Percentiles rank a stretch among this genome's conserved stretches.
phyloP scores from a whole-genome alignment of 1,140 invertebrate species.

The Cherax destructor region DNA sequence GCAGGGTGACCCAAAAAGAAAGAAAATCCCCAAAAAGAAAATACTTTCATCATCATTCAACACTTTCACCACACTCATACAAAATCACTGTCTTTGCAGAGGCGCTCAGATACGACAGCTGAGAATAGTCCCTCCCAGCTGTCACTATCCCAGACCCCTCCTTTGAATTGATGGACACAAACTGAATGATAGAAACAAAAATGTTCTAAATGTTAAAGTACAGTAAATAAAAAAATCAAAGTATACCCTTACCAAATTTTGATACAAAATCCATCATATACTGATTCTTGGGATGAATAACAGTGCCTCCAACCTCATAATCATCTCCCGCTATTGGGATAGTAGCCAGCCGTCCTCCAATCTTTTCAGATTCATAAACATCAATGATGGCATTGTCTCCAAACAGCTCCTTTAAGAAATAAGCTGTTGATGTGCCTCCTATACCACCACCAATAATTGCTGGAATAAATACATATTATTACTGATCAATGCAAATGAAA shows the following conservation, averaged over 20 bases:
- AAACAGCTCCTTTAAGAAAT: slow-evolving; percentile 79
- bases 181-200: too few species aligned
- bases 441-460: slow-evolving; percentile 82
- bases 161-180: too few species aligned
- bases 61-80: too few species aligned
- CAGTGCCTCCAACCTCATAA: slow-evolving; percentile 80
- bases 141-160: too few species aligned
- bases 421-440: slow-evolving; percentile 80
- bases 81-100: too few species aligned
- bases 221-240: background rate
- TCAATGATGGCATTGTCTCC: slow-evolving; percentile 77
- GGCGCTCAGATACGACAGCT: too few species aligned
- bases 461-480: slow-evolving; percentile 72
- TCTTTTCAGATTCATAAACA: slow-evolving; percentile 77
- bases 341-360: slow-evolving; percentile 80
- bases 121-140: too few species aligned
- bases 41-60: too few species aligned
- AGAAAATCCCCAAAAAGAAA: too few species aligned
- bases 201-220: too few species aligned
- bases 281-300: slow-evolving; percentile 80
- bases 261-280: slow-evolving; percentile 80
- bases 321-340: slow-evolving; percentile 76
- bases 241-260: slow-evolving; percentile 76
- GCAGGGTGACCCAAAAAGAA: too few species aligned
- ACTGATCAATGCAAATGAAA: background rate